These are phyloP conservation scores for Cyprinodon diabolis DNA, from an alignment of 2,797 vertebrate species.

Conservation along the genomic window DNA sequence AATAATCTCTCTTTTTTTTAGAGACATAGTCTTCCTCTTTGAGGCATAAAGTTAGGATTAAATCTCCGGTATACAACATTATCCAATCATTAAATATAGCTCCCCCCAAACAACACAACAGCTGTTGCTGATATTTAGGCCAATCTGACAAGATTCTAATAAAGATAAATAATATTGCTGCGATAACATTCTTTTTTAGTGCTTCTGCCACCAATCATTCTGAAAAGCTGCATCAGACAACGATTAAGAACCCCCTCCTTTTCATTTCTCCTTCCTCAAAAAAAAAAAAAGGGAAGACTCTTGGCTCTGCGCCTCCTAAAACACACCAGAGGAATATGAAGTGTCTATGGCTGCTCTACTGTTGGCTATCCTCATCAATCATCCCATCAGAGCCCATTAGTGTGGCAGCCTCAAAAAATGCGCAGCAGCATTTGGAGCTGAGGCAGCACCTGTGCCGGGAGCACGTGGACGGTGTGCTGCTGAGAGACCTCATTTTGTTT, in stretches of 20 bases:
- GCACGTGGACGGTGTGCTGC: conserved; percentile 50
- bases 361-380: conserved; percentile 81
- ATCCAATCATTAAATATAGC: conserved; percentile 44
- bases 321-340: conserved; percentile 78
- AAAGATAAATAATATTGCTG: conserved; percentile 84
- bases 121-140: conserved; percentile 75
- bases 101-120: conserved; percentile 30
- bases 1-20: conserved; percentile 25
- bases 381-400: conserved; percentile 82
- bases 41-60: conserved; percentile 31
- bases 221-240: conserved; percentile 59
- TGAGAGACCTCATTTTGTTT: conserved; percentile 37
- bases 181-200: conserved; percentile 78
- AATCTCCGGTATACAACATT: conserved; percentile 30
- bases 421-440: conserved; percentile 65
- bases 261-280: conserved; percentile 66
- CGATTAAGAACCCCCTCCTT: conserved; percentile 70
- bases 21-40: conserved; percentile 5
- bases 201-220: conserved; percentile 71
- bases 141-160: conserved; percentile 83
- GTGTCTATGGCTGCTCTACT: conserved; percentile 78
- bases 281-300: conserved; percentile 34
- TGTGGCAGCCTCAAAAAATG: conserved; percentile 71
- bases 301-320: conserved; percentile 67
- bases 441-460: conserved; percentile 72